Base-by-base conservation (phyloP, 2,113 vertebrate species). In the Anthoscopus minutus region DNA sequence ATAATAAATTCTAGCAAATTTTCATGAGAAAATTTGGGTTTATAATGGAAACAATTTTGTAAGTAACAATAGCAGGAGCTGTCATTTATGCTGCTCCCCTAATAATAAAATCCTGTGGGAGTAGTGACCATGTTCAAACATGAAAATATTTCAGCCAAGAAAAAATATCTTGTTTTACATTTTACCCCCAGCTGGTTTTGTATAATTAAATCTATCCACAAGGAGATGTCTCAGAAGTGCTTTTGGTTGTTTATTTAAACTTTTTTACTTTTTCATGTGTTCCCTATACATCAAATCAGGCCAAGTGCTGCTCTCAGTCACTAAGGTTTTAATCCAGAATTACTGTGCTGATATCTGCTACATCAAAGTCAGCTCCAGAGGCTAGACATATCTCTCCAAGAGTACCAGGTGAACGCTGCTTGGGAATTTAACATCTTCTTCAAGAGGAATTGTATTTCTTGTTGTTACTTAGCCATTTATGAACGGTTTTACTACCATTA, bases 161-260 rank as follows among this genome's bases (percentile, higher is more conserved):
- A 92, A 79, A 67, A 62, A 17, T 13, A 4, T 20, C 24, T 83
- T 60, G 28, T 51, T 85, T 80, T 87, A 72, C 28, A 9, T 89
- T 87, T 92, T 88, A 87, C 35, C 58, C 28, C 28, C 50, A 64
- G 35, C 53, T 79, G 57, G 22, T 60, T 88, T 92, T 86, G 7
- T 76, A 24, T 79, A 87, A 95, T 91, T 89, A 81, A 87, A 94
- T 89, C 84, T 93, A 50, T 89, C 44, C 61, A 87, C 57, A 72
- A 91, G 53, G 22, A 92, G 87, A 87, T 65, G 31, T 71, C 51
- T 91, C 81, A 78, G 60, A 91, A 96, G 8, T 70, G 17, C 28
- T 92, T 84, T 81, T 83, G 8, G 10, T 47, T 83, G 58, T 86
- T 96, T 88, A 70, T 86, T 91, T 91, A 78, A 91, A 62, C 51